Percentiles rank a stretch among this genome's conserved stretches.
Evolutionary conservation across 2,888 invertebrate genomes (phyloP).

Genomic region (Electrophaes corylata): DNA sequence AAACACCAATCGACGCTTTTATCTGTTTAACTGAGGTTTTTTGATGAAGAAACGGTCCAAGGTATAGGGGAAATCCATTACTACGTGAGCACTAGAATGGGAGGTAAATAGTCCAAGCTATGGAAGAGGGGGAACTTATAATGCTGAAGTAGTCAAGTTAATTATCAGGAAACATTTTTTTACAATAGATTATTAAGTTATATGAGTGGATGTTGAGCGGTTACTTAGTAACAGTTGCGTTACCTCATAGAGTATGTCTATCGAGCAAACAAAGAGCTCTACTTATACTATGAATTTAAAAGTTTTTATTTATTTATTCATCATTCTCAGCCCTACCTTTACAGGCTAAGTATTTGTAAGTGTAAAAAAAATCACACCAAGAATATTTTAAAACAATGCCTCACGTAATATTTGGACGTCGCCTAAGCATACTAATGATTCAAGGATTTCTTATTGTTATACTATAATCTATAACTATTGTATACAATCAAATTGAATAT

Average conservation of each 20-base stretch:
- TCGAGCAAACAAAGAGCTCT: too few relatives aligned
- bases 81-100: neutral
- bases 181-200: too few relatives aligned
- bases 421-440: neutral
- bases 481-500: slow-evolving; percentile 4
- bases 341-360: too few relatives aligned
- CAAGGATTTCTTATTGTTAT: neutral
- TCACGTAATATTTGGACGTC: slow-evolving; percentile 6
- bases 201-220: too few relatives aligned
- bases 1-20: slow-evolving; percentile 45
- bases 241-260: too few relatives aligned
- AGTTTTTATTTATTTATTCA: too few relatives aligned
- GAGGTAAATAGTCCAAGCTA: neutral
- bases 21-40: slow-evolving; percentile 40
- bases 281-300: too few relatives aligned
- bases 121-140: neutral
- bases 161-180: too few relatives aligned
- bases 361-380: too few relatives aligned
- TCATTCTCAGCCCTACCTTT: too few relatives aligned
- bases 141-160: too few relatives aligned
- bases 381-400: neutral
- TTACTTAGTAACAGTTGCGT: too few relatives aligned
- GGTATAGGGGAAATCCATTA: slow-evolving; percentile 1
- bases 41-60: slow-evolving; percentile 16
- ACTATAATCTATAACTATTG: neutral